A percentile compares a stretch with the other conserved stretches of the same genome.
Conservation (phyloP, 2,797 vertebrate species). For the Danio jaintianensis region DNA sequence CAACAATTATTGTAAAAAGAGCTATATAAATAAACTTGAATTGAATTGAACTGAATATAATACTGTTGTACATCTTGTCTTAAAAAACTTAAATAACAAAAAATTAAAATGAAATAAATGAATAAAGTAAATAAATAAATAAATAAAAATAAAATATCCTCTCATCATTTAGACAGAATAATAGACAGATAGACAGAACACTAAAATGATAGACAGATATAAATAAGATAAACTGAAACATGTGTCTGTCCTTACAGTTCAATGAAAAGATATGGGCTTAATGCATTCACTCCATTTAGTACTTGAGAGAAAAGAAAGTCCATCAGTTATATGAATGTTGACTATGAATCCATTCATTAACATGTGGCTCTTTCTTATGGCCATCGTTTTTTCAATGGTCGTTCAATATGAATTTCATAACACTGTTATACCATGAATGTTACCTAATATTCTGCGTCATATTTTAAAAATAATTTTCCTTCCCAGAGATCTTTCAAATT, state of each 20-base stretch:
- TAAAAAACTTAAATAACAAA: too few species aligned
- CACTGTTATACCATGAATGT: background rate
- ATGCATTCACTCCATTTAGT: constrained; percentile 1
- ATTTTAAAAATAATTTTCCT: background rate
- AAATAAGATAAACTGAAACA: background rate
- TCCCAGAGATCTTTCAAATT: background rate
- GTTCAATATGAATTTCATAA: background rate
- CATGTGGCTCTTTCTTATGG: background rate
- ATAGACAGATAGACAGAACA: too few species aligned
- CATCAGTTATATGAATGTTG: background rate
- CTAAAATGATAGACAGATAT: too few species aligned
- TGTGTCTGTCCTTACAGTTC: background rate
- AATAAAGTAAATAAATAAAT: too few species aligned
- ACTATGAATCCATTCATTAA: background rate
- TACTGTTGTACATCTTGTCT: too few species aligned
- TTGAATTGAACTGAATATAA: too few species aligned
- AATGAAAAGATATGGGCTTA: background rate
- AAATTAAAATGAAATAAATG: too few species aligned
- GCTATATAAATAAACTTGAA: too few species aligned
- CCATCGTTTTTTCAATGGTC: background rate
- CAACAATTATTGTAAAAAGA: too few species aligned
- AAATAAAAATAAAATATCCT: too few species aligned
- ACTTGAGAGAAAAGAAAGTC: background rate
- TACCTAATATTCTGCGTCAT: background rate
- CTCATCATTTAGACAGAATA: too few species aligned